Evolutionary conservation across 2,113 vertebrate species (phyloP), one percentile per base, ranked within the genome.

Genomic region (Trogon melanurus): DNA sequence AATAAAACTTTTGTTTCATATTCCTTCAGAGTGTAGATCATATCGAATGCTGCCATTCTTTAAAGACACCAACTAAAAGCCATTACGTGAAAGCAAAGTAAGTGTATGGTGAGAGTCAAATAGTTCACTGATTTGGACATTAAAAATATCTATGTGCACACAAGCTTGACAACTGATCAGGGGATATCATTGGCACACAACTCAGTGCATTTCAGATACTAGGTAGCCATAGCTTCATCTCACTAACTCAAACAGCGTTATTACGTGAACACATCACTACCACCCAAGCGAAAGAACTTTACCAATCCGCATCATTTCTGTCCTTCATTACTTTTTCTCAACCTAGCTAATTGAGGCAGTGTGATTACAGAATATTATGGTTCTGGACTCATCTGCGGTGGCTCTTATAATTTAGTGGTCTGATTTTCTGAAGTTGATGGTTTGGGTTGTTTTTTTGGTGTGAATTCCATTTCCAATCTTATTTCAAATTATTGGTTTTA

Each of bases 391-490:
- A 80, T 58, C n/a, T 67, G 38, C 76, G 29, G n/a, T 61, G 60
- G 47, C 51, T 93, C 44, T 62, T 71, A 20, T 25, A 85, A 91
- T 91, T 90, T 62, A 69, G n/a, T 41, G 6, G 3, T 70, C 60
- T 72, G n/a, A 12, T 78, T 83, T 89, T 89, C 26, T 79, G 34
- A 58, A 50, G 34, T 4, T 34, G 7, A 26, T 57, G 3, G 9
- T 57, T 89, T 85, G n/a, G 3, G 5, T 15, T 30, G 76, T 85
- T 60, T 70, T 41, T 53, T 38, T 20, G 25, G n/a, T 67, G 36
- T 56, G 51, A 85, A 84, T 86, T 93, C 22, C 56, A 71, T 95
- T 95, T 96, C 87, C 18, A n/a, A 90, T 78, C 85, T 83, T 73
- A 53, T 83, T 83, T 83, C 51, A 82, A 53, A 81, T 53, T 2